A percentile compares a stretch with the other conserved stretches of the same genome.
Evolutionary conservation across 2,113 vertebrate species (phyloP).

Genomic region (Hiodon tergisus): DNA sequence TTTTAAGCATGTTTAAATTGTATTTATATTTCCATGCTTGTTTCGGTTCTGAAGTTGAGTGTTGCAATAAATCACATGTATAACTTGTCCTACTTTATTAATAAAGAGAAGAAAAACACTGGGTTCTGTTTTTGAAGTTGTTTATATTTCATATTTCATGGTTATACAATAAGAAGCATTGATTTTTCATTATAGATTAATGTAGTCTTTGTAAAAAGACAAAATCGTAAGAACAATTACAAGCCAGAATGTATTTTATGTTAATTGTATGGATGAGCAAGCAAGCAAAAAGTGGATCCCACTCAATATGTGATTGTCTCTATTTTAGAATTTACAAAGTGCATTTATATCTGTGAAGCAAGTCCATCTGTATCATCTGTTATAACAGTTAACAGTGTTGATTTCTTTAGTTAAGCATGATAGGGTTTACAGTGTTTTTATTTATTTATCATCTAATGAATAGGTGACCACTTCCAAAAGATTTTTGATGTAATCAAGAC

Average conservation of each 20-base stretch:
- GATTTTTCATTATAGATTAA: slow-evolving; percentile 69
- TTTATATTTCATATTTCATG: slow-evolving; percentile 64
- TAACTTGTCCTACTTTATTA: neutral
- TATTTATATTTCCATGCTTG: too few relatives aligned
- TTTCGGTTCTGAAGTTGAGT: too few relatives aligned
- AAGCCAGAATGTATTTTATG: slow-evolving; percentile 35
- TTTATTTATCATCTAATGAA: too few relatives aligned
- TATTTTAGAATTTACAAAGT: too few relatives aligned
- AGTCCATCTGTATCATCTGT: neutral
- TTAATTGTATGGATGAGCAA: too few relatives aligned
- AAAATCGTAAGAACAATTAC: slow-evolving; percentile 41
- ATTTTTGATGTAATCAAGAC: too few relatives aligned
- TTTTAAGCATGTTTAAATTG: too few relatives aligned
- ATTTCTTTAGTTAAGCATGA: slow-evolving; percentile 2
- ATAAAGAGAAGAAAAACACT: slow-evolving; percentile 38
- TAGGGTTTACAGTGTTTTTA: neutral
- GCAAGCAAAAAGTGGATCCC: too few relatives aligned
- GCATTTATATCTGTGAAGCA: neutral
- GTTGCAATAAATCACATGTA: too few relatives aligned
- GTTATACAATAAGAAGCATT: slow-evolving; percentile 59
- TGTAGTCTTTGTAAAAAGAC: slow-evolving; percentile 51
- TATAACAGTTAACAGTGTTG: neutral
- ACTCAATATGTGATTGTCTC: too few relatives aligned
- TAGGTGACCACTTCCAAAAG: too few relatives aligned
- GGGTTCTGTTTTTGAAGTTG: slow-evolving; percentile 58